phyloP scores from a whole-genome alignment of 2,113 vertebrate species.

The Bujurquina vittata region DNA sequence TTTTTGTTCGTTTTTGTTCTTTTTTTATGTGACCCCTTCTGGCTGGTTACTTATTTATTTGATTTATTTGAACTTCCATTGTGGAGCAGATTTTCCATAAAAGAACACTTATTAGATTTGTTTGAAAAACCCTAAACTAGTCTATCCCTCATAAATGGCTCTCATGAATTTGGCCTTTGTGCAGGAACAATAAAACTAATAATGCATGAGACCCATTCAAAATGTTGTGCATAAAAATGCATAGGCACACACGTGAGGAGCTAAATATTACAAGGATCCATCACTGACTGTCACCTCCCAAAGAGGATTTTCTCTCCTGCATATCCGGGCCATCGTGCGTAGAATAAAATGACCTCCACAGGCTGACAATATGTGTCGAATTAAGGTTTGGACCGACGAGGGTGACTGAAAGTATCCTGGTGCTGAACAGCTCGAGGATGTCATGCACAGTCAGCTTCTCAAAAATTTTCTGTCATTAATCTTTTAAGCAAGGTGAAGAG shows the following conservation, averaged over 20 bases:
- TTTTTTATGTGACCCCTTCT: background rate
- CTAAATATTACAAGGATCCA: background rate
- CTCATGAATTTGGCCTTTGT: background rate
- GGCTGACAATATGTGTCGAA: background rate
- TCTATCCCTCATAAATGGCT: background rate
- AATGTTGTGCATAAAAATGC: background rate
- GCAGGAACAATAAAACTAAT: background rate
- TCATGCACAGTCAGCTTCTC: background rate
- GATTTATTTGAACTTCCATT: background rate
- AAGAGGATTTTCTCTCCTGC: background rate
- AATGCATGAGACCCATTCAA: background rate
- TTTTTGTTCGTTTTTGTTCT: background rate
- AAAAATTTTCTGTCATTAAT: background rate
- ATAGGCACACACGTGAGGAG: background rate
- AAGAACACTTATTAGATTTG: accelerated
- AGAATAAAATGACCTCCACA: background rate
- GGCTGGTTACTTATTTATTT: background rate
- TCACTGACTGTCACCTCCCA: background rate
- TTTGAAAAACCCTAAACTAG: background rate
- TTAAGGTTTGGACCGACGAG: background rate
- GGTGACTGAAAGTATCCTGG: background rate
- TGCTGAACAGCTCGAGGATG: background rate
- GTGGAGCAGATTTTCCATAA: background rate
- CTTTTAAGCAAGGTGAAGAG: background rate
- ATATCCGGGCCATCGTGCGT: background rate